Percentiles rank a stretch among this genome's conserved stretches.
Conservation (phyloP, 53 echinoderm and acorn worm species). For the Patiria pectinifera region DNA sequence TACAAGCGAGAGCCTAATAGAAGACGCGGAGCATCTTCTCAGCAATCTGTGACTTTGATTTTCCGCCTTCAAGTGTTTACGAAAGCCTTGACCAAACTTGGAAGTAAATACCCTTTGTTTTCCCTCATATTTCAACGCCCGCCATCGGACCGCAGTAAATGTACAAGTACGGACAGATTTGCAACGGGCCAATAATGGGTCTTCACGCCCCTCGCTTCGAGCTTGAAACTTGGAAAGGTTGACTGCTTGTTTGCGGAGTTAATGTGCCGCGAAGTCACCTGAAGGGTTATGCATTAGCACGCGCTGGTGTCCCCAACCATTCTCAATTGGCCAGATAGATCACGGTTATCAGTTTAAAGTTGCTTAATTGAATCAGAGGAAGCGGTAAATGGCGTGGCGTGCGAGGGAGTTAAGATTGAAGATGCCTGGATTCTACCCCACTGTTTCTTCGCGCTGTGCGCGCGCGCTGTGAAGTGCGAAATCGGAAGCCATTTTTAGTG, state of each 20-base stretch:
- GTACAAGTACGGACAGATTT: no score
- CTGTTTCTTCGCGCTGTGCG: not conserved
- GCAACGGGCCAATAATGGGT: not conserved
- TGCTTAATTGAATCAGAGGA: constrained; percentile 23
- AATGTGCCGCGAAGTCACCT: constrained; percentile 14
- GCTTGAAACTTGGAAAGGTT: not conserved
- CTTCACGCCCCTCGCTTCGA: not conserved
- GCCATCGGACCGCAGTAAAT: not conserved
- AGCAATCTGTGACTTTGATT: no score
- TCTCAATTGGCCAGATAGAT: not conserved
- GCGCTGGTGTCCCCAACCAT: not conserved
- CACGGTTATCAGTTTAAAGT: constrained; percentile 47
- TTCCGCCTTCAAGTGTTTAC: no score
- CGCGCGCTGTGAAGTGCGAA: not conserved
- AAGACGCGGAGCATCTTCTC: no score
- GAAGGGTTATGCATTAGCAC: constrained; percentile 20
- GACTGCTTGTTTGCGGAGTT: not conserved
- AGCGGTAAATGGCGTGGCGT: not conserved
- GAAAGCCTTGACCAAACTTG: no score
- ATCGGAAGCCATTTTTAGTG: not conserved
- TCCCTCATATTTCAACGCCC: not conserved
- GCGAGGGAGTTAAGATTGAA: not conserved
- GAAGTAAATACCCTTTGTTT: not conserved
- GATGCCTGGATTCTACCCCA: not conserved
- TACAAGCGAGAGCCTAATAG: no score